phyloP scores from a whole-genome alignment of 2,888 invertebrate genomes.

The Fabriciana adippe region DNA sequence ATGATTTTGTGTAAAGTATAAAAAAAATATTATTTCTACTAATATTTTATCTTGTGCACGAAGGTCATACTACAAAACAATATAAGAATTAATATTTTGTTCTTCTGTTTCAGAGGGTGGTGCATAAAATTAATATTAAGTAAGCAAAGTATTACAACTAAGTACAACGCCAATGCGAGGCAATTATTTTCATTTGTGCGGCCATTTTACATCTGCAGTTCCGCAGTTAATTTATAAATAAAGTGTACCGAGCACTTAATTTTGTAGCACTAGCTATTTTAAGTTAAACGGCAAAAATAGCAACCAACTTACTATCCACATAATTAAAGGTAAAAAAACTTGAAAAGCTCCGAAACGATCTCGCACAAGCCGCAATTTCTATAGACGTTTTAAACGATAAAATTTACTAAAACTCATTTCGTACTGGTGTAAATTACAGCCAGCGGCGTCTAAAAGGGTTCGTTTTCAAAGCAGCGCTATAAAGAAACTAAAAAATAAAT shows the following conservation, averaged over 20 bases:
- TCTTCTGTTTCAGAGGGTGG: too few species aligned
- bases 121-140: background rate
- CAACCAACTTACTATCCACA: constrained; percentile 41
- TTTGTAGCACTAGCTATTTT: constrained; percentile 39
- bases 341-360: constrained; percentile 44
- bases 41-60: too few species aligned
- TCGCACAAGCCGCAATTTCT: constrained; percentile 45
- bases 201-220: constrained; percentile 12
- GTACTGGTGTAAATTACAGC: constrained; percentile 74
- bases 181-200: constrained; percentile 6
- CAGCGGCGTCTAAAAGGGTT: constrained; percentile 66
- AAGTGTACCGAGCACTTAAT: constrained; percentile 37
- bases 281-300: constrained; percentile 41
- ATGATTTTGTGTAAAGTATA: too few species aligned
- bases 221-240: constrained; percentile 25
- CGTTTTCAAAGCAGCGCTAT: constrained; percentile 68
- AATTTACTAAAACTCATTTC: constrained; percentile 55
- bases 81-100: too few species aligned
- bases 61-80: too few species aligned
- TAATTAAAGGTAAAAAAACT: constrained; percentile 41
- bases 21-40: too few species aligned
- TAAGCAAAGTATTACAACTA: too few species aligned
- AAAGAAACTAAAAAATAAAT: constrained; percentile 61
- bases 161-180: too few species aligned
- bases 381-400: constrained; percentile 48